phyloP scores from a whole-genome alignment of 2,888 invertebrate genomes.

The Uropetala carovei region DNA sequence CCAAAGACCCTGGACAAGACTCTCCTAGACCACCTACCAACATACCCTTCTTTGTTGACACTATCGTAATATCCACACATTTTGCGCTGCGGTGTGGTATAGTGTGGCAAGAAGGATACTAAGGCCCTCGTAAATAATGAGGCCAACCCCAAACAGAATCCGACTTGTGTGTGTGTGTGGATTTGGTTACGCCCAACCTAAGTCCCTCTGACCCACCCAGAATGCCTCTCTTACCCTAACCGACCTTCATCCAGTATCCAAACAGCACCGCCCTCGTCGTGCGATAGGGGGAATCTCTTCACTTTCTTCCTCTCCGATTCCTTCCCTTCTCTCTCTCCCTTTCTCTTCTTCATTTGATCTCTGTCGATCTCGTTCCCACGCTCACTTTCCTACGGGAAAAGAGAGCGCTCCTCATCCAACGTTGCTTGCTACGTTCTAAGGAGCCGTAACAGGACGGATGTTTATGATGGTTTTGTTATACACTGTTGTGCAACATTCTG shows the following conservation, averaged over 20 bases:
- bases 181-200: constrained; percentile 42
- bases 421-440: too few species aligned
- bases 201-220: not conserved
- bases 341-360: not conserved
- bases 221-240: constrained; percentile 23
- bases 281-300: not conserved
- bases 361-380: too few species aligned
- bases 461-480: too few species aligned
- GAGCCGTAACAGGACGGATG: too few species aligned
- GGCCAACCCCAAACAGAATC: not conserved
- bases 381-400: too few species aligned
- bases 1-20: not conserved
- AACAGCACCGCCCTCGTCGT: not conserved
- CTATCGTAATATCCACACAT: constrained; percentile 59
- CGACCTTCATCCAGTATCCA: constrained; percentile 33
- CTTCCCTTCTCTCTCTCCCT: not conserved
- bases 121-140: constrained; percentile 51
- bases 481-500: too few species aligned
- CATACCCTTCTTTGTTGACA: constrained; percentile 51
- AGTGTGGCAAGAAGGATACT: not conserved
- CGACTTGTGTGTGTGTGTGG: constrained; percentile 24
- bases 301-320: not conserved
- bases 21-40: not conserved
- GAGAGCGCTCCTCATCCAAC: too few species aligned
- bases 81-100: not conserved